phyloP scores from a whole-genome alignment of 2,888 invertebrate species.

The Coenonympha glycerion region DNA sequence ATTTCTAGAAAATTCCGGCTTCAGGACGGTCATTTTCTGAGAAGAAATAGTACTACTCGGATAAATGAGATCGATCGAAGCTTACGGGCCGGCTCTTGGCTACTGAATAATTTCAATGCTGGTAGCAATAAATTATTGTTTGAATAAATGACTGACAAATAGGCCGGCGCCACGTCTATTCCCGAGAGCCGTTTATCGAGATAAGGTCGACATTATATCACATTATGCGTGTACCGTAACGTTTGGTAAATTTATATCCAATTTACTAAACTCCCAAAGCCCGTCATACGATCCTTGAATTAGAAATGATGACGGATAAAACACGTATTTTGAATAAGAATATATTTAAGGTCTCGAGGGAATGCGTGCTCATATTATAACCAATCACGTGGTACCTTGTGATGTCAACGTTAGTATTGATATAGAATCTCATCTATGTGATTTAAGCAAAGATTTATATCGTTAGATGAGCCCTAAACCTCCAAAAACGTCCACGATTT shows the following conservation, averaged over 20 bases:
- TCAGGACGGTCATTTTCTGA: background rate
- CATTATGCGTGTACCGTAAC: slow-evolving; percentile 9
- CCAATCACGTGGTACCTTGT: background rate
- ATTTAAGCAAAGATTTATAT: no score
- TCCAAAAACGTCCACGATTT: no score
- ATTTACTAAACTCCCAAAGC: slow-evolving; percentile 16
- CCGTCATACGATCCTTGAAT: slow-evolving; percentile 18
- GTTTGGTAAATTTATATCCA: slow-evolving; percentile 20
- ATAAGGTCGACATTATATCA: background rate
- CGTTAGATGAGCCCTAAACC: no score
- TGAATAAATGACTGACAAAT: slow-evolving; percentile 9
- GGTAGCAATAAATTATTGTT: background rate
- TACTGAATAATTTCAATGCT: background rate
- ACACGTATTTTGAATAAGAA: slow-evolving; percentile 24
- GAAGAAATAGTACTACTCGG: no score
- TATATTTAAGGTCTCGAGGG: slow-evolving; percentile 16
- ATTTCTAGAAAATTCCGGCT: background rate
- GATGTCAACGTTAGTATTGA: background rate
- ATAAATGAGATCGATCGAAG: background rate
- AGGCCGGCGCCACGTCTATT: background rate
- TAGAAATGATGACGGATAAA: slow-evolving; percentile 23
- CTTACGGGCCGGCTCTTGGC: no score
- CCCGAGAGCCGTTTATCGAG: background rate
- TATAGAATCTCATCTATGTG: no score
- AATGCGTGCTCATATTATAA: background rate